A percentile compares a stretch with the other conserved stretches of the same genome.
Evolutionary conservation across 35 echinoderm and acorn worm species (phyloP).

Genomic region (Acanthaster planci): DNA sequence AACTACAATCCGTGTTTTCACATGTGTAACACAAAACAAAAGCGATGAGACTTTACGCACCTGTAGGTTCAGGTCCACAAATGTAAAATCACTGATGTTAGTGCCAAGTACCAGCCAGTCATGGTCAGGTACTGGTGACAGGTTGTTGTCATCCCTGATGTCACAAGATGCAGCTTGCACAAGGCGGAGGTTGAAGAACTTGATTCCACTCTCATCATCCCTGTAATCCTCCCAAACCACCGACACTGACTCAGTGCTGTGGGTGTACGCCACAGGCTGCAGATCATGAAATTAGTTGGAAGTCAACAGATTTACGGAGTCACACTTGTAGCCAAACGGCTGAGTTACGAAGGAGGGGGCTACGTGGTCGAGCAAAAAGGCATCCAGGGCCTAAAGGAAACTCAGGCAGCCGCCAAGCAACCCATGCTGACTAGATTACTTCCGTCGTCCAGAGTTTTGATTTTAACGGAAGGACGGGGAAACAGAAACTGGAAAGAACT

Average conservation of each 20-base stretch:
- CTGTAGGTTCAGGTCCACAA: not conserved
- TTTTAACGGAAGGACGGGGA: too few relatives aligned
- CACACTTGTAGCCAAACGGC: not conserved
- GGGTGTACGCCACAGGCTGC: not conserved
- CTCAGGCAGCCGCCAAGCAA: too few relatives aligned
- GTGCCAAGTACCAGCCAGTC: not conserved
- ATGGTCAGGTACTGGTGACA: not conserved
- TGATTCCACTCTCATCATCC: not conserved
- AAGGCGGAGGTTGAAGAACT: not conserved
- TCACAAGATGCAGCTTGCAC: constrained; percentile 2
- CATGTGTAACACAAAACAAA: too few relatives aligned
- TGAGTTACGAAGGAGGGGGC: too few relatives aligned
- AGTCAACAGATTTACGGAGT: too few relatives aligned
- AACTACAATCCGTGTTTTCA: not conserved
- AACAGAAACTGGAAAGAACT: too few relatives aligned
- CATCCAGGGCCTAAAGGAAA: too few relatives aligned
- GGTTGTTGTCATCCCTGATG: not conserved
- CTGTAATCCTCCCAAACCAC: not conserved
- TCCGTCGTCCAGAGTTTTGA: too few relatives aligned
- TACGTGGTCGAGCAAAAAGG: too few relatives aligned
- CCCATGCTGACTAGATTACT: too few relatives aligned
- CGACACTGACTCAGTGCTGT: not conserved
- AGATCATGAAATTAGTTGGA: too few relatives aligned
- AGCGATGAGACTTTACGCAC: not conserved
- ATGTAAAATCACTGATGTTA: not conserved